phyloP scores from a whole-genome alignment of 2,797 vertebrate species.

The Rhadinocentrus ornatus region DNA sequence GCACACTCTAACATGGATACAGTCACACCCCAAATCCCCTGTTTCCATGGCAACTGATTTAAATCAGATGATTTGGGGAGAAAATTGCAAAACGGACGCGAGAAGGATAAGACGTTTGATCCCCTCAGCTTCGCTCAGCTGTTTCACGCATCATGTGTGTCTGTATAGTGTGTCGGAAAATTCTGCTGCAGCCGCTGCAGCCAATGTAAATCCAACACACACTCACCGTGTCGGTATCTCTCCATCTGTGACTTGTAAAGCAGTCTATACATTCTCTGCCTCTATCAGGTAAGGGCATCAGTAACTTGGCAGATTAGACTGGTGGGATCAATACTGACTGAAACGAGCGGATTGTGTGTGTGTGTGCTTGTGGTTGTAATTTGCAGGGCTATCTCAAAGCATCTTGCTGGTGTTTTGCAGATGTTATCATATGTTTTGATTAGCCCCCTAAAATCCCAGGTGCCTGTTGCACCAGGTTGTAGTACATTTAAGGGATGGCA shows the following conservation, averaged over 20 bases:
- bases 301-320: slow-evolving; percentile 74
- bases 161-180: slow-evolving; percentile 16
- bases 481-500: slow-evolving; percentile 24
- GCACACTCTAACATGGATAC: slow-evolving; percentile 24
- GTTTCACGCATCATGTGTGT: slow-evolving; percentile 35
- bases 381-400: slow-evolving; percentile 57
- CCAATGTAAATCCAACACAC: not conserved
- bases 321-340: slow-evolving; percentile 74
- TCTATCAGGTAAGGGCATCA: slow-evolving; percentile 77
- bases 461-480: slow-evolving; percentile 51
- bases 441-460: slow-evolving; percentile 50
- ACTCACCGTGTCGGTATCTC: slow-evolving; percentile 23
- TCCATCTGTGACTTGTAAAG: slow-evolving; percentile 51
- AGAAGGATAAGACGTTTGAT: slow-evolving; percentile 58
- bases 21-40: slow-evolving; percentile 33
- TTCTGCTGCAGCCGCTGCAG: slow-evolving; percentile 16
- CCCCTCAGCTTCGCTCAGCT: slow-evolving; percentile 37
- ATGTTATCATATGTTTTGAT: slow-evolving; percentile 69
- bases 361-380: slow-evolving; percentile 39
- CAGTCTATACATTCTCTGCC: slow-evolving; percentile 58
- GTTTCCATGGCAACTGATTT: slow-evolving; percentile 69
- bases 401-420: slow-evolving; percentile 57
- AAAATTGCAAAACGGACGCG: slow-evolving; percentile 51
- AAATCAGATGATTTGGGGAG: slow-evolving; percentile 57
- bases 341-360: slow-evolving; percentile 51